Percentiles rank a stretch among this genome's conserved stretches.
Evolutionary conservation across 2,113 vertebrate genomes (phyloP).

Genomic region (Cynoglossus semilaevis): DNA sequence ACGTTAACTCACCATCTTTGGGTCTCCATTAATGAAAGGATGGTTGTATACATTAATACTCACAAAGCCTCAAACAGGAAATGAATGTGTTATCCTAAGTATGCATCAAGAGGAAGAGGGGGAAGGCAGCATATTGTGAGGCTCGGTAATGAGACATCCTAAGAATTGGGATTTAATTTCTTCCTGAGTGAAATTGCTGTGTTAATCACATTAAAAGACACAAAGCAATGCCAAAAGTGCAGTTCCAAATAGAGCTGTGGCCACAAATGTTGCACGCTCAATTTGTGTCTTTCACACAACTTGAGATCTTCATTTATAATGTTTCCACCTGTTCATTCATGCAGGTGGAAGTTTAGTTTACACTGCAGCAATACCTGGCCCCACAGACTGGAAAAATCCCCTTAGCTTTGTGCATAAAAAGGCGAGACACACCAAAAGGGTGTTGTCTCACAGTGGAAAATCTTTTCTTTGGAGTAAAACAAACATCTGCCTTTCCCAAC

Average conservation of each 20-base stretch:
- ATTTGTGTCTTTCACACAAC: neutral
- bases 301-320: too few relatives aligned
- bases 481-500: constrained; percentile 49
- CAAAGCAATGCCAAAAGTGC: constrained; percentile 39
- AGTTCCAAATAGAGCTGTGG: constrained; percentile 8
- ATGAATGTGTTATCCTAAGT: constrained; percentile 56
- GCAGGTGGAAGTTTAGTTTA: neutral
- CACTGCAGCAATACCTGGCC: neutral
- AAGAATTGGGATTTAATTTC: constrained; percentile 59
- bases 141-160: constrained; percentile 52
- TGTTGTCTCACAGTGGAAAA: constrained; percentile 6
- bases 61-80: constrained; percentile 67
- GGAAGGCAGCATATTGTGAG: constrained; percentile 55
- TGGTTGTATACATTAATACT: constrained; percentile 70
- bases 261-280: neutral
- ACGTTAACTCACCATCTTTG: constrained; percentile 60
- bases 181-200: constrained; percentile 51
- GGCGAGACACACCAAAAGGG: neutral
- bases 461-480: constrained; percentile 20
- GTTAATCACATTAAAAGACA: constrained; percentile 57
- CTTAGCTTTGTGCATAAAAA: constrained; percentile 4
- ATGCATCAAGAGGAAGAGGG: constrained; percentile 16
- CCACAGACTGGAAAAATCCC: neutral
- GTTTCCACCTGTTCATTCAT: neutral
- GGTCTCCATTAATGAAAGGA: constrained; percentile 64